Conservation (phyloP, 2,888 invertebrate genomes). For the Syrphus vitripennis region DNA sequence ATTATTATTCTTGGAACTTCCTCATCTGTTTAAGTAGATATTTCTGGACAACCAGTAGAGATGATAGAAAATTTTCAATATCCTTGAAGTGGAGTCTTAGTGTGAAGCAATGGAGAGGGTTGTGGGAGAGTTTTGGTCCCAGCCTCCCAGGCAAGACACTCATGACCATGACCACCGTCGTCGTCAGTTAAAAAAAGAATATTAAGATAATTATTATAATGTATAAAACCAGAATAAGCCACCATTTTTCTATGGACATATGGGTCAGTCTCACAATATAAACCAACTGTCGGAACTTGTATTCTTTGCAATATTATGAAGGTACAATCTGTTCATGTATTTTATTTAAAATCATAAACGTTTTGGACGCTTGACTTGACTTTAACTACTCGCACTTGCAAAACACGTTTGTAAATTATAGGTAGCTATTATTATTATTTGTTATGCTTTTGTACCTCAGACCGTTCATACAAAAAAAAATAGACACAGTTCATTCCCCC, state of each 20-base stretch:
- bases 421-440: not conserved
- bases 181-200: no score
- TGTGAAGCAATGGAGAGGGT: no score
- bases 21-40: no score
- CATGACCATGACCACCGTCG: no score
- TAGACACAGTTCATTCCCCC: constrained; percentile 54
- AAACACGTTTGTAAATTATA: not conserved
- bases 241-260: not conserved
- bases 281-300: not conserved
- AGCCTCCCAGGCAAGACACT: no score
- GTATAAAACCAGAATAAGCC: not conserved
- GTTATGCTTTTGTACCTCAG: not conserved
- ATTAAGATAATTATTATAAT: no score
- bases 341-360: not conserved
- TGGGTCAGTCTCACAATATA: constrained; percentile 41
- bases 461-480: not conserved
- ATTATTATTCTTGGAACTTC: no score
- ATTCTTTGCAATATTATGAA: not conserved
- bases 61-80: no score
- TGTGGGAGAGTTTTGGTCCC: no score
- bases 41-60: no score
- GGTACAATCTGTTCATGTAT: no score
- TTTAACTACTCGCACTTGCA: not conserved
- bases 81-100: no score
- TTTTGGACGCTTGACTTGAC: constrained; percentile 9